Conservation (phyloP, 2,797 vertebrate genomes). For the Tapera naevia region DNA sequence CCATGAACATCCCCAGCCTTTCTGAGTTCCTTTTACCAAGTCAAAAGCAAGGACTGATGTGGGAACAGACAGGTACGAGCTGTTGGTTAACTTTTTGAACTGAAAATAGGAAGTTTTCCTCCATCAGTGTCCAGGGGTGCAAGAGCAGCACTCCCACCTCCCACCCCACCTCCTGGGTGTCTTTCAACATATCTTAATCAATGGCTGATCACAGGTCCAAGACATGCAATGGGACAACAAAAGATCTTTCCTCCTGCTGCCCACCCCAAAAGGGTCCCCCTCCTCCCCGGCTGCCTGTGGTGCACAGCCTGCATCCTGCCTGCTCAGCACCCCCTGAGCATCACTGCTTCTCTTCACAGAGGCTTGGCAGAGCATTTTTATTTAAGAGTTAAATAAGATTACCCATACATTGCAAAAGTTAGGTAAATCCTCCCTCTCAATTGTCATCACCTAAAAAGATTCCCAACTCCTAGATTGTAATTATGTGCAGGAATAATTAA, state of each 20-base stretch:
- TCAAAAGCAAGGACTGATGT: background rate
- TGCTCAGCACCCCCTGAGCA: accelerated
- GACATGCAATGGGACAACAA: background rate
- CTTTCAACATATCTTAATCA: background rate
- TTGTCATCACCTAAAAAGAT: slow-evolving; percentile 66
- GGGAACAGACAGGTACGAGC: background rate
- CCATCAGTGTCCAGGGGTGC: accelerated
- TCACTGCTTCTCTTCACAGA: background rate
- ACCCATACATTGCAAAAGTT: slow-evolving; percentile 50
- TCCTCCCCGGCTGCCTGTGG: accelerated
- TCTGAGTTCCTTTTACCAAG: background rate
- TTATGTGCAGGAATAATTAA: slow-evolving; percentile 72
- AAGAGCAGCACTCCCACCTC: background rate
- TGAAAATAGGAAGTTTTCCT: background rate
- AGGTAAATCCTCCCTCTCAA: slow-evolving; percentile 62
- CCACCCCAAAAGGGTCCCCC: background rate
- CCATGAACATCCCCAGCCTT: accelerated
- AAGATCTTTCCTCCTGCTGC: background rate
- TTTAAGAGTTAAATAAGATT: slow-evolving; percentile 45
- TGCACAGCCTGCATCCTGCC: background rate
- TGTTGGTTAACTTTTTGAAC: background rate
- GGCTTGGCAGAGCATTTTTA: background rate
- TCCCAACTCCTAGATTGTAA: slow-evolving; percentile 58
- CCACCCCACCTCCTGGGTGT: too few species aligned
- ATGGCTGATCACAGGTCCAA: background rate